Conservation (phyloP, 2,888 invertebrate genomes). For the Rhorus exstirpatorius region DNA sequence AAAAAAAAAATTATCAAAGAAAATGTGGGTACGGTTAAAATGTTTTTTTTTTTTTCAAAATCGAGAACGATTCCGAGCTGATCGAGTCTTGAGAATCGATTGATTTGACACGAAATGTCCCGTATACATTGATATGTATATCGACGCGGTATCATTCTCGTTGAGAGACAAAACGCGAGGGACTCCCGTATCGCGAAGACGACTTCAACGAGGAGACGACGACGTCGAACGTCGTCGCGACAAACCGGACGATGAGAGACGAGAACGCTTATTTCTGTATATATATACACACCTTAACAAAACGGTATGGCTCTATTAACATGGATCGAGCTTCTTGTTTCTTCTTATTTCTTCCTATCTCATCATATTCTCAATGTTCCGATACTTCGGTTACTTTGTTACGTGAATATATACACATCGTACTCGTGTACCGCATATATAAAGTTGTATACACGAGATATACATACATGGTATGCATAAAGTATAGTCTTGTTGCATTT, state of each 20-base stretch:
- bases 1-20: too few species aligned
- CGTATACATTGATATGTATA: too few species aligned
- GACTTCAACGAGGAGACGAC: constrained; percentile 35
- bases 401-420: constrained; percentile 35
- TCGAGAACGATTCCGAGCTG: not conserved
- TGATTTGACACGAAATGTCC: not conserved
- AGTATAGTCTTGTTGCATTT: constrained; percentile 76
- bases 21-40: too few species aligned
- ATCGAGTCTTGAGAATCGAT: not conserved
- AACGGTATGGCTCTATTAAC: constrained; percentile 13
- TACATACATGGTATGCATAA: constrained; percentile 12
- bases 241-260: constrained; percentile 65
- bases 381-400: constrained; percentile 24
- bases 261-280: constrained; percentile 2
- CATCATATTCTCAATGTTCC: constrained; percentile 16
- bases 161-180: constrained; percentile 14
- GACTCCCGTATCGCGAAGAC: constrained; percentile 25
- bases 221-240: constrained; percentile 59
- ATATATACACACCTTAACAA: too few species aligned
- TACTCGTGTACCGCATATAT: constrained; percentile 39
- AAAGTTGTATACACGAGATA: not conserved
- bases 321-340: constrained; percentile 13
- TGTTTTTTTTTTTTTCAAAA: too few species aligned
- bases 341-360: constrained; percentile 12
- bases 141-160: constrained; percentile 16